Evolutionary conservation across 2,113 vertebrate species (phyloP).

Genomic region (Hypocryptadius cinnamomeus): DNA sequence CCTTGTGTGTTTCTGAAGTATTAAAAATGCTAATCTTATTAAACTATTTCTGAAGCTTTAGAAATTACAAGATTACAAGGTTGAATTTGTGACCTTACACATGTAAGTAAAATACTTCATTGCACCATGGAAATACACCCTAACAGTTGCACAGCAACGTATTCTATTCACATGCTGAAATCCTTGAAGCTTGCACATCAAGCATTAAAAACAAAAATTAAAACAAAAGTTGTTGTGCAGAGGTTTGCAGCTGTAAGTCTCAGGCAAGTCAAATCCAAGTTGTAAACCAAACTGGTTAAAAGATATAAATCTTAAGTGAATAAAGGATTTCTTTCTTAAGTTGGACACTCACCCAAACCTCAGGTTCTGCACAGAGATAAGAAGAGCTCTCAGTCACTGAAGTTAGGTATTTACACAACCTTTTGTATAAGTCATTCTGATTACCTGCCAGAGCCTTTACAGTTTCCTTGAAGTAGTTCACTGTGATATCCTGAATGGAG

Average conservation of each 20-base stretch:
- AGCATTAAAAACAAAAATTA: not conserved
- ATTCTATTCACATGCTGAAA: not conserved
- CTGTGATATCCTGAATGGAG: constrained; percentile 92
- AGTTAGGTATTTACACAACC: not conserved
- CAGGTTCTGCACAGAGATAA: not conserved
- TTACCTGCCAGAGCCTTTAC: constrained; percentile 84
- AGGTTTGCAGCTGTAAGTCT: not conserved
- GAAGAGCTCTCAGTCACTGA: not conserved
- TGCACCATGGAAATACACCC: not conserved
- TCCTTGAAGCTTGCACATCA: not conserved
- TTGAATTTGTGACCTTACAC: not conserved
- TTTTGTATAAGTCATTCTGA: not conserved
- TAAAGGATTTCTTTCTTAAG: not conserved
- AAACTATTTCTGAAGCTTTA: not conserved
- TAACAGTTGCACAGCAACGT: not conserved
- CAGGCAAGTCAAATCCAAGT: not conserved
- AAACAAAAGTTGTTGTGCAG: not conserved
- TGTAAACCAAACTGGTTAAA: not conserved
- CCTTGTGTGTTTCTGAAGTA: not conserved
- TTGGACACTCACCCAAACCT: not conserved
- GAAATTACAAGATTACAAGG: not conserved
- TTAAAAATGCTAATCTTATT: not conserved
- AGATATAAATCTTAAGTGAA: not conserved
- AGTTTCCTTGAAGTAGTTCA: constrained; percentile 90
- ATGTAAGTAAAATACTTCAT: not conserved